These are phyloP conservation scores for Orthonyx spaldingii DNA, from an alignment of 2,113 vertebrate genomes.

Conservation along the genomic window DNA sequence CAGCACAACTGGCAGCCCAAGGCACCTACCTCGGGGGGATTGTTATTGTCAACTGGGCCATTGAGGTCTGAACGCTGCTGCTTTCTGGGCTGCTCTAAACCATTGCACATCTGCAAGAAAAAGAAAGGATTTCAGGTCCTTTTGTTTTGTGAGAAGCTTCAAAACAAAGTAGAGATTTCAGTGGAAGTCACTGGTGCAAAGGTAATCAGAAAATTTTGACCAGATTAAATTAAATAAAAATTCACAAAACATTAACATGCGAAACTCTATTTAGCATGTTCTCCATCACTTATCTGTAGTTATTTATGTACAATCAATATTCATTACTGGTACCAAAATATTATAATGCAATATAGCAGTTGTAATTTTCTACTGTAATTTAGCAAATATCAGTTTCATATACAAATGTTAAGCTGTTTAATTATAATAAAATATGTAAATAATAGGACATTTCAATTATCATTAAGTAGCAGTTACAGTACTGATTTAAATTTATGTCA, in stretches of 20 bases:
- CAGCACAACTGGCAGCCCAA: neutral
- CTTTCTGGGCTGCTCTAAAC: constrained; percentile 87
- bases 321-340: neutral
- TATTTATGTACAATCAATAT: neutral
- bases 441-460: neutral
- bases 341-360: neutral
- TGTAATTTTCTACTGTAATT: neutral
- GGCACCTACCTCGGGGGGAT: constrained; percentile 82
- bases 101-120: constrained; percentile 80
- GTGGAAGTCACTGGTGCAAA: neutral
- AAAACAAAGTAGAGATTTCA: neutral
- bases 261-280: neutral
- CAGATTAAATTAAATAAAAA: neutral
- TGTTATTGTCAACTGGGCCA: constrained; percentile 91
- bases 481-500: neutral
- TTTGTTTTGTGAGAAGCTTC: neutral
- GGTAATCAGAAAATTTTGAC: neutral
- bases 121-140: neutral
- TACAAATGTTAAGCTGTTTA: neutral
- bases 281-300: neutral
- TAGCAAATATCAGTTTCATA: neutral
- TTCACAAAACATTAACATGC: neutral
- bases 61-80: constrained; percentile 98
- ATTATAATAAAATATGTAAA: neutral
- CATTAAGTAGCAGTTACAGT: neutral